Base-by-base conservation (phyloP, 2,113 vertebrate genomes). In the Gavialis gangeticus region DNA sequence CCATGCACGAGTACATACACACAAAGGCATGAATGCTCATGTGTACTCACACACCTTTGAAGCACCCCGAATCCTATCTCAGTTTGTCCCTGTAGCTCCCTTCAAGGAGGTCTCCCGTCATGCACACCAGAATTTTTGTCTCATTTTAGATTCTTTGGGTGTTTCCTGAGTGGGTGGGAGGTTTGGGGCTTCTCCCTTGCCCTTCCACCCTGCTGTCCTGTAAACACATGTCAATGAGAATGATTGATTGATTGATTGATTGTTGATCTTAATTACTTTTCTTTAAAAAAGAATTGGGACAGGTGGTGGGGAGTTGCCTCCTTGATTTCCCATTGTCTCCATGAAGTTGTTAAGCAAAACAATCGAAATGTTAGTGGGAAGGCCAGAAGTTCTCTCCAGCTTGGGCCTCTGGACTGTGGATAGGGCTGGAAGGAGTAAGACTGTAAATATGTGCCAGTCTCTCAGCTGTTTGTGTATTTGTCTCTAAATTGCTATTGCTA, bases 161-260 rank as follows among this genome's bases (percentile, higher is more conserved):
- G 93, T 85, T 94, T 92, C 64, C 84, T 95, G 93, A 77, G 78
- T 87, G 87, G 75, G 91, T 64, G 12, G 75, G 82, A 64, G 90
- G 57, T 60, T 83, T 85, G 77, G 79, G 85, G 90, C 60, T 82
- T 79, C 77, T 88, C 62, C 78, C 87, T 82, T 73, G 69, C 55
- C 69, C 75, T 91, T 81, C 3, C 79, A 57, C 86, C 57, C 88
- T 94, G 84, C 37, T 1, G 2, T 87, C 75, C 62, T 34, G 69
- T 76, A 79, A 64, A 90, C 90, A 77, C 14, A 92, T 60, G 21
- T 57, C 28, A 73, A 67, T 12, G 6, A 93, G n/a, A 15, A 90
- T 89, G 91, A 58, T n/a, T n/a, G n/a, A n/a, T n/a, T n/a, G n/a
- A n/a, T n/a, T n/a, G n/a, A n/a, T n/a, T n/a, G n/a, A n/a, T 64